phyloP scores from a whole-genome alignment of 1,140 invertebrate genomes.

The Leptoteleia sp. region DNA sequence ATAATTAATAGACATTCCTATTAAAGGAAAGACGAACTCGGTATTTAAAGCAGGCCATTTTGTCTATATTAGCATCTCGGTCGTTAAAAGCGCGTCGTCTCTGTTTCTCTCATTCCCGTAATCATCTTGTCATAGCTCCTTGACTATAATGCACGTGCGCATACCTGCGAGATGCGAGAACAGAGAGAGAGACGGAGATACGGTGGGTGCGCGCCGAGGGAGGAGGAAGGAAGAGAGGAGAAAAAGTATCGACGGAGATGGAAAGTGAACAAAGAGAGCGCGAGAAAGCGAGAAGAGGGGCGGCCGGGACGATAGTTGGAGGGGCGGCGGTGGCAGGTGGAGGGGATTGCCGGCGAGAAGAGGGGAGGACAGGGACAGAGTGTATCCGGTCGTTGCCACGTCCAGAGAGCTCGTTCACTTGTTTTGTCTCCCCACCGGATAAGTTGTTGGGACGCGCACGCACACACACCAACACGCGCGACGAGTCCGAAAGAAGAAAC shows the following conservation, averaged over 20 bases:
- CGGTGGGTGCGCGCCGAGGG: background rate
- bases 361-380: slow-evolving; percentile 66
- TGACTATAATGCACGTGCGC: slow-evolving; percentile 62
- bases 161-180: slow-evolving; percentile 62
- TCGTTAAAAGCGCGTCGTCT: slow-evolving; percentile 42
- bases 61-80: slow-evolving; percentile 39
- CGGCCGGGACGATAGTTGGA: background rate
- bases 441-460: slow-evolving; percentile 18
- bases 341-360: slow-evolving; percentile 7
- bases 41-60: slow-evolving; percentile 41
- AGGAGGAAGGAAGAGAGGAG: background rate
- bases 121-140: slow-evolving; percentile 52
- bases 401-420: slow-evolving; percentile 76
- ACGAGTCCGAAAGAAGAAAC: slow-evolving; percentile 15
- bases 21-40: background rate
- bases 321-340: background rate
- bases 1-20: no score
- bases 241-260: slow-evolving; percentile 38
- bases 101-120: slow-evolving; percentile 45
- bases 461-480: slow-evolving; percentile 17
- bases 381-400: slow-evolving; percentile 79
- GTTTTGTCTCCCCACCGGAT: slow-evolving; percentile 72
- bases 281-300: slow-evolving; percentile 25
- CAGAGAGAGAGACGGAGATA: slow-evolving; percentile 14
- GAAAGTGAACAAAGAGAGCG: slow-evolving; percentile 31